phyloP scores from a whole-genome alignment of 2,888 invertebrate genomes.

The Rhagonycha fulva region DNA sequence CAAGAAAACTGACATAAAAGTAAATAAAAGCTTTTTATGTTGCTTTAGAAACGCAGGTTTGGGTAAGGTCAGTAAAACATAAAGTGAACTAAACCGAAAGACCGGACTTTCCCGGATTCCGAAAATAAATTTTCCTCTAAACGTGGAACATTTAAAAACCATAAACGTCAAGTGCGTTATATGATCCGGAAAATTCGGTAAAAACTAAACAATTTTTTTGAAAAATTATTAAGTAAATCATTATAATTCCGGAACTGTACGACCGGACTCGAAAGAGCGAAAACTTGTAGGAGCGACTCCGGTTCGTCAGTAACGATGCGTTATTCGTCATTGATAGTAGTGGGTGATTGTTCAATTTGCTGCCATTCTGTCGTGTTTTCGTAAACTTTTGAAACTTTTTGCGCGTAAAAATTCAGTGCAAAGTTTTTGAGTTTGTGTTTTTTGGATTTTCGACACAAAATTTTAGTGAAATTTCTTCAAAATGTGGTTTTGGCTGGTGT shows the following conservation, averaged over 20 bases:
- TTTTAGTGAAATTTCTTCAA: background rate
- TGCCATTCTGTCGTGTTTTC: background rate
- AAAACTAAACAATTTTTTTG: background rate
- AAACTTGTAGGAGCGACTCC: background rate
- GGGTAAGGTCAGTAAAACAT: background rate
- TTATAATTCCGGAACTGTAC: background rate
- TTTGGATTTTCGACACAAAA: background rate
- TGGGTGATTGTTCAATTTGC: background rate
- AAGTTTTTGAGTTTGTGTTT: background rate
- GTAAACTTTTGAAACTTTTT: background rate
- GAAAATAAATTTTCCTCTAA: background rate
- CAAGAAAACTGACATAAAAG: background rate
- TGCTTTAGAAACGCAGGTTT: background rate
- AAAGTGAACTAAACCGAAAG: background rate
- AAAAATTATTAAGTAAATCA: background rate
- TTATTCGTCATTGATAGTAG: background rate
- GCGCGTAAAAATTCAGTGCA: background rate
- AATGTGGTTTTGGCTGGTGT: slow-evolving; percentile 23
- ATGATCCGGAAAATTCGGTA: background rate
- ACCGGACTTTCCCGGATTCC: background rate
- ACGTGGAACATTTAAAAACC: background rate
- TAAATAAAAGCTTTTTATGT: no score
- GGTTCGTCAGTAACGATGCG: background rate
- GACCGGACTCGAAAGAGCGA: background rate
- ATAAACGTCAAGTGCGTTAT: background rate